phyloP scores from a whole-genome alignment of 2,797 vertebrate genomes.

The Danio albolineatus region DNA sequence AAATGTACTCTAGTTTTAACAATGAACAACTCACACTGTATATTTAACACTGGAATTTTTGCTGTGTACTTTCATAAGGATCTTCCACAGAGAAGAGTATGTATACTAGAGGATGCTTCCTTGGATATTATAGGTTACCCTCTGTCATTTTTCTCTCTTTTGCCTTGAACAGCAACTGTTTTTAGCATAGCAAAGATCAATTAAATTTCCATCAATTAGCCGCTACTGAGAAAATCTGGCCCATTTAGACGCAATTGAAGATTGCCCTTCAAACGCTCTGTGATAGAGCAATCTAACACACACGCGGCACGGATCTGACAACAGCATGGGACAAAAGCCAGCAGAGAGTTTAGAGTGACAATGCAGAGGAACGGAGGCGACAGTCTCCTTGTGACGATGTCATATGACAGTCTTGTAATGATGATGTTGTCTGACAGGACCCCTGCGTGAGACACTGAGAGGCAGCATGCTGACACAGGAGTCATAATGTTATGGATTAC shows the following conservation, averaged over 20 bases:
- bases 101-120: background rate
- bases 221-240: conserved; percentile 16
- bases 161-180: background rate
- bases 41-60: too few species aligned
- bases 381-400: conserved; percentile 40
- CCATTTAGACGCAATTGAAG: background rate
- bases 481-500: conserved; percentile 33
- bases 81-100: background rate
- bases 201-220: conserved; percentile 26
- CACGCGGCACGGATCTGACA: conserved; percentile 18
- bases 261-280: conserved; percentile 28
- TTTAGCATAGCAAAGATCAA: conserved; percentile 4
- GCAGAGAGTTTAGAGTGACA: conserved; percentile 46
- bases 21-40: too few species aligned
- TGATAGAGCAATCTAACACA: conserved; percentile 21
- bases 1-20: too few species aligned
- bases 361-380: conserved; percentile 15
- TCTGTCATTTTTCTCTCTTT: background rate
- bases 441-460: conserved; percentile 38
- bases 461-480: conserved; percentile 39
- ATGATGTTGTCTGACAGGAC: conserved; percentile 37
- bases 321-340: conserved; percentile 45
- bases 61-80: background rate
- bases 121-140: background rate
- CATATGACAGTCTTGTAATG: conserved; percentile 37